Percentiles rank a stretch among this genome's conserved stretches.
Conservation (phyloP, 2,797 vertebrate species). For the Dermochelys coriacea region DNA sequence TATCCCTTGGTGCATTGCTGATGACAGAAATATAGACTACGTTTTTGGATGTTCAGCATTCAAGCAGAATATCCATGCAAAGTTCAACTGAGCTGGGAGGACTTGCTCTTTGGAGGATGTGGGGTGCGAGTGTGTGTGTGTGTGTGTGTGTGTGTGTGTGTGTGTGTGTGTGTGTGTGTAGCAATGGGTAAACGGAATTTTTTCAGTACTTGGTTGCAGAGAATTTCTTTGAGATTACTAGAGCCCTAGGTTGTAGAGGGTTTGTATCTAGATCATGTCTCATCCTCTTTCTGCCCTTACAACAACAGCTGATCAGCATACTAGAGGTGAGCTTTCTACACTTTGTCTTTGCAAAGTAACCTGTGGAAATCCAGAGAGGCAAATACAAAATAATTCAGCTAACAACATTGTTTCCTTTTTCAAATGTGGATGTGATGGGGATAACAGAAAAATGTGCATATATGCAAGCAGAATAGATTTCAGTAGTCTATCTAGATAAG, state of each 20-base stretch:
- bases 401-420: neutral
- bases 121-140: too few relatives aligned
- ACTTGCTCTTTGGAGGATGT: too few relatives aligned
- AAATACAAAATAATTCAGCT: neutral
- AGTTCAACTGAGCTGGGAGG: neutral
- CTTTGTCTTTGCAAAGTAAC: neutral
- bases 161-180: neutral
- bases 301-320: neutral
- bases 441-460: neutral
- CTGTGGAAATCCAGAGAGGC: neutral
- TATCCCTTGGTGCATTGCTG: neutral
- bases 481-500: neutral
- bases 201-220: neutral
- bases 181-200: neutral
- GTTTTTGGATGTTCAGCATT: neutral
- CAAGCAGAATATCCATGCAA: accelerated
- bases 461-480: neutral
- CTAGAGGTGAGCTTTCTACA: neutral
- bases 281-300: neutral
- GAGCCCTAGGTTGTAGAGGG: neutral
- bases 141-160: neutral
- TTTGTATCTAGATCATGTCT: neutral
- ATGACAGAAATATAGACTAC: neutral
- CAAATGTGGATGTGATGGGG: neutral
- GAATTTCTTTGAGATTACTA: neutral